Conservation (phyloP, 2,888 invertebrate genomes). For the Sisyra terminalis region DNA sequence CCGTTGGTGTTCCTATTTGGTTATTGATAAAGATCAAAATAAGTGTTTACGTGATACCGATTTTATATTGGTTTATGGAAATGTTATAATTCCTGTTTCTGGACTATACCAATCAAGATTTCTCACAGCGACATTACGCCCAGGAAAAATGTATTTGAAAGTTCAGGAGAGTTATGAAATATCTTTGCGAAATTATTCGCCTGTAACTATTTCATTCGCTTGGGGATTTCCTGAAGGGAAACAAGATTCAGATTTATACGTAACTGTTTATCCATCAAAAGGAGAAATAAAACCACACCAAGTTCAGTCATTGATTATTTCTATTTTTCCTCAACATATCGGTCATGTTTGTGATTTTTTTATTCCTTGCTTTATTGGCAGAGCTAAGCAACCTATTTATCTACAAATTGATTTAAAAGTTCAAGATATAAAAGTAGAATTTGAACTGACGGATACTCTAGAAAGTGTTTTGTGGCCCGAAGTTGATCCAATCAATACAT, state of each 20-base stretch:
- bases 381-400: constrained; percentile 16
- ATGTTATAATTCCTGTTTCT: background rate
- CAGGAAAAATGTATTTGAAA: background rate
- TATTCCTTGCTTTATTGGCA: constrained; percentile 24
- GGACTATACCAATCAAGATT: background rate
- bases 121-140: background rate
- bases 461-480: too few relatives aligned
- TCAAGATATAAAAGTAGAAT: constrained; percentile 19
- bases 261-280: background rate
- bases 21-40: background rate
- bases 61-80: constrained; percentile 4
- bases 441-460: too few relatives aligned
- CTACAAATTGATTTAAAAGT: constrained; percentile 22
- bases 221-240: constrained; percentile 2
- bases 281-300: background rate
- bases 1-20: constrained; percentile 4
- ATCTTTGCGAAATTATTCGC: constrained; percentile 3
- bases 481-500: too few relatives aligned
- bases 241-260: background rate
- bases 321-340: constrained; percentile 18
- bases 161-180: background rate
- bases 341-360: constrained; percentile 23
- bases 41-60: background rate
- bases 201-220: background rate
- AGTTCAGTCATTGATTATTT: constrained; percentile 12